Percentiles rank a stretch among this genome's conserved stretches.
Evolutionary conservation across 2,888 invertebrate genomes (phyloP).

Genomic region (Metallyticus violacea): DNA sequence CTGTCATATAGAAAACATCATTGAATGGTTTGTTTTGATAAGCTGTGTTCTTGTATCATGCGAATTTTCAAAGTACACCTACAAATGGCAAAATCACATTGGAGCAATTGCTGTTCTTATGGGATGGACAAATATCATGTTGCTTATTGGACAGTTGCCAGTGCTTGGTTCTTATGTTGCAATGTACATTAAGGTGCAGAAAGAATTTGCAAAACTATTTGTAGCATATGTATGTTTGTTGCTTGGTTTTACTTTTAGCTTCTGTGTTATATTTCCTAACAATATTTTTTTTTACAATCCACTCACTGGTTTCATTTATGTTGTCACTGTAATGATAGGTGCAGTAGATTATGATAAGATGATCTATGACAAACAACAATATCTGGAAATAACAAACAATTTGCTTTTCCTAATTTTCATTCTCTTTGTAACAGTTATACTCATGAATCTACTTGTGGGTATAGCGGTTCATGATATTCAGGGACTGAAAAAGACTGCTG

Average conservation of each 20-base stretch:
- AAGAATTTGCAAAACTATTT: constrained; percentile 47
- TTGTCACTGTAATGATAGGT: constrained; percentile 48
- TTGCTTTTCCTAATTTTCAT: constrained; percentile 46
- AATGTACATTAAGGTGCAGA: constrained; percentile 49
- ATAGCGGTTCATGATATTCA: constrained; percentile 48
- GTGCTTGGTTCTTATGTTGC: constrained; percentile 51
- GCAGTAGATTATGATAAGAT: constrained; percentile 54
- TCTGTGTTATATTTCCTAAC: constrained; percentile 47
- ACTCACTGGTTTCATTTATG: constrained; percentile 45
- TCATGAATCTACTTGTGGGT: constrained; percentile 48
- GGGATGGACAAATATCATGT: constrained; percentile 48
- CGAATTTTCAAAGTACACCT: constrained; percentile 41
- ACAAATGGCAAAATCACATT: constrained; percentile 45
- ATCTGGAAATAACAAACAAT: constrained; percentile 44
- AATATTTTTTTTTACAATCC: constrained; percentile 45
- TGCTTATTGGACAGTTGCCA: constrained; percentile 50
- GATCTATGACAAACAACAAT: constrained; percentile 33
- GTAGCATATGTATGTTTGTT: constrained; percentile 47
- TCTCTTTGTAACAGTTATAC: constrained; percentile 46
- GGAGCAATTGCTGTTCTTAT: constrained; percentile 48
- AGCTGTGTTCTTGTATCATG: constrained; percentile 45
- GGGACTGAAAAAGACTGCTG: constrained; percentile 77
- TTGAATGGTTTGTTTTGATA: constrained; percentile 43
- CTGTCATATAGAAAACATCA: constrained; percentile 45
- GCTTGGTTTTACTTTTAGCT: constrained; percentile 49